A percentile compares a stretch with the other conserved stretches of the same genome.
These are phyloP conservation scores for Geopemphigus sp. DNA, from an alignment of 1,140 invertebrate genomes.

Conservation along the genomic window DNA sequence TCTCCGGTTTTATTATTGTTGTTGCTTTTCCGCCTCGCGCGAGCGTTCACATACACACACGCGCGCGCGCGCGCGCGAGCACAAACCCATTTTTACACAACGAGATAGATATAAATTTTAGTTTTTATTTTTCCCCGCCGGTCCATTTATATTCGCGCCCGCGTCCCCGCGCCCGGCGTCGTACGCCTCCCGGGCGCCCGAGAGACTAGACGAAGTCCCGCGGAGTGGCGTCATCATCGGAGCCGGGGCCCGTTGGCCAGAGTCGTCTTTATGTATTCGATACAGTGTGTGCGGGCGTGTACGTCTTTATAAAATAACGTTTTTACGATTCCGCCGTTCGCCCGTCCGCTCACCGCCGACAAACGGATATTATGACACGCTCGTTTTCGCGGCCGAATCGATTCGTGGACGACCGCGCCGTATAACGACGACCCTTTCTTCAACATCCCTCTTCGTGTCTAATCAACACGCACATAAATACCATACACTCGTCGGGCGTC, in stretches of 20 bases:
- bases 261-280: too few relatives aligned
- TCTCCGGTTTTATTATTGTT: slow-evolving; percentile 29
- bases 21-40: neutral
- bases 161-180: neutral
- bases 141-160: neutral
- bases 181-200: slow-evolving; percentile 23
- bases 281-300: neutral
- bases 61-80: neutral
- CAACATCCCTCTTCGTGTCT: too few relatives aligned
- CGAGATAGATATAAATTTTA: slow-evolving; percentile 17
- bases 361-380: neutral
- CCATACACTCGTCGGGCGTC: too few relatives aligned
- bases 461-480: too few relatives aligned
- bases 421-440: too few relatives aligned
- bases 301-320: slow-evolving; percentile 17
- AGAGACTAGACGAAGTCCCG: slow-evolving; percentile 37
- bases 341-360: neutral
- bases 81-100: slow-evolving; percentile 4
- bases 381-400: slow-evolving; percentile 3
- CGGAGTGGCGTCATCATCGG: slow-evolving; percentile 18
- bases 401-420: neutral
- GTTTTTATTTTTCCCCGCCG: slow-evolving; percentile 25
- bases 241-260: neutral
- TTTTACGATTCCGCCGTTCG: neutral
- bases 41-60: neutral